Evolutionary conservation across 2,113 vertebrate species (phyloP).

Genomic region (Dipodomys merriami): DNA sequence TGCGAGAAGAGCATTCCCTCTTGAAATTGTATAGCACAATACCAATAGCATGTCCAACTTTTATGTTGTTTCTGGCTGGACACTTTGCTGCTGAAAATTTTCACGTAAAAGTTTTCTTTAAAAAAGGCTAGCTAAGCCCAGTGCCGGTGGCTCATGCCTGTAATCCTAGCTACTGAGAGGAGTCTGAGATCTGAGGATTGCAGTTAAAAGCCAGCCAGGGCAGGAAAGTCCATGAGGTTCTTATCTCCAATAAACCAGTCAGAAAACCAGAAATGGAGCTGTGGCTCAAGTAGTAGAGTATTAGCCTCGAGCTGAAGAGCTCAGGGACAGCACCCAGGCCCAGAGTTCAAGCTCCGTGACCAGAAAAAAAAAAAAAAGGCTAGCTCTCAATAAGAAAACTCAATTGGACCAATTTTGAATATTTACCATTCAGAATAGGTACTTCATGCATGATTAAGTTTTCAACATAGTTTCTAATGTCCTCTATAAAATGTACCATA

Average conservation of each 20-base stretch:
- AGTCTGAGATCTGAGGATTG: too few species aligned
- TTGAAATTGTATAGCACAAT: slow-evolving; percentile 50
- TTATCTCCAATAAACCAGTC: too few species aligned
- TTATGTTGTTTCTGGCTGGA: slow-evolving; percentile 68
- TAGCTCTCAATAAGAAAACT: slow-evolving; percentile 66
- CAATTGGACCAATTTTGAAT: slow-evolving; percentile 80
- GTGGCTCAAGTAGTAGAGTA: too few species aligned
- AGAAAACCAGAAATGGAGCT: too few species aligned
- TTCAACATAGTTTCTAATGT: slow-evolving; percentile 64
- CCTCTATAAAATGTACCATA: slow-evolving; percentile 61
- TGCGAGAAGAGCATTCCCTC: slow-evolving; percentile 21
- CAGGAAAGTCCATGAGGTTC: too few species aligned
- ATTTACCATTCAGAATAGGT: slow-evolving; percentile 78
- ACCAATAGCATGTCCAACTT: slow-evolving; percentile 73
- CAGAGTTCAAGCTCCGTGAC: too few species aligned
- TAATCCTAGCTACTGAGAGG: too few species aligned
- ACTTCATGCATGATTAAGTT: slow-evolving; percentile 75
- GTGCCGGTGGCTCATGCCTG: too few species aligned
- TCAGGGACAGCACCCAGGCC: too few species aligned
- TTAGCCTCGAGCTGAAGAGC: too few species aligned
- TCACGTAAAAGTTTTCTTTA: slow-evolving; percentile 76
- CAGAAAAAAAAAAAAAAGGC: slow-evolving; percentile 56
- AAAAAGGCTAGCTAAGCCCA: slow-evolving; percentile 65
- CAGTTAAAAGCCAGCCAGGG: too few species aligned
- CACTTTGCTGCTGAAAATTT: slow-evolving; percentile 61